A percentile compares a stretch with the other conserved stretches of the same genome.
Conservation (phyloP, 2,888 invertebrate species). For the Cephus rjabovi region DNA sequence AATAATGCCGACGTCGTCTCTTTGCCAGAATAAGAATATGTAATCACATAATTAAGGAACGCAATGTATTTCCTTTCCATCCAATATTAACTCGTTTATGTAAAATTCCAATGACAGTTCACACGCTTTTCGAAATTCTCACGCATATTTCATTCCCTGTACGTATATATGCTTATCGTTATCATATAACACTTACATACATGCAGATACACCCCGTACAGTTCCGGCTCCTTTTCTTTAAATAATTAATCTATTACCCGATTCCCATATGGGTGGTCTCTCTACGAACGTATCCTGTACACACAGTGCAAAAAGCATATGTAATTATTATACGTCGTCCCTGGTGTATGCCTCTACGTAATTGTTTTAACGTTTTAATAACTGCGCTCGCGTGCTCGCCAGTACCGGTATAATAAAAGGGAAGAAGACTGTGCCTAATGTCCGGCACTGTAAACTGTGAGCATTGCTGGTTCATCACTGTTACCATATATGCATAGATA, state of each 20-base stretch:
- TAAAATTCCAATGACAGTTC: neutral
- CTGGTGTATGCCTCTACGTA: conserved; percentile 29
- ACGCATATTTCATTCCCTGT: neutral
- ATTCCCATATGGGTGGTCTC: neutral
- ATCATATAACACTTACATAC: too few relatives aligned
- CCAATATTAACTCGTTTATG: neutral
- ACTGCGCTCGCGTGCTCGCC: conserved; percentile 50
- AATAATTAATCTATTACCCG: neutral
- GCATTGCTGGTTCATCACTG: neutral
- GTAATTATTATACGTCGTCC: conserved; percentile 47
- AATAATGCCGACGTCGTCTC: neutral
- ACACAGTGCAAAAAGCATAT: conserved; percentile 35
- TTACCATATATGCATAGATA: neutral
- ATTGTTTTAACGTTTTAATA: conserved; percentile 63
- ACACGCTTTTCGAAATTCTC: neutral
- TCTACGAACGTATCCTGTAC: neutral
- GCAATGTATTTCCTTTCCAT: neutral
- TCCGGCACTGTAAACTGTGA: neutral
- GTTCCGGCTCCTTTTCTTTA: neutral
- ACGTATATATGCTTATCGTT: neutral
- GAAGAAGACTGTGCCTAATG: neutral
- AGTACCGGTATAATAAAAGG: conserved; percentile 12
- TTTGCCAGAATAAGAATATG: neutral
- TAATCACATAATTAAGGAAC: neutral
- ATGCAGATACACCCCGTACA: neutral